Evolutionary conservation across 1,140 invertebrate species (phyloP), one percentile per base, ranked within the genome.

Genomic region (Scaptomyza hsui): DNA sequence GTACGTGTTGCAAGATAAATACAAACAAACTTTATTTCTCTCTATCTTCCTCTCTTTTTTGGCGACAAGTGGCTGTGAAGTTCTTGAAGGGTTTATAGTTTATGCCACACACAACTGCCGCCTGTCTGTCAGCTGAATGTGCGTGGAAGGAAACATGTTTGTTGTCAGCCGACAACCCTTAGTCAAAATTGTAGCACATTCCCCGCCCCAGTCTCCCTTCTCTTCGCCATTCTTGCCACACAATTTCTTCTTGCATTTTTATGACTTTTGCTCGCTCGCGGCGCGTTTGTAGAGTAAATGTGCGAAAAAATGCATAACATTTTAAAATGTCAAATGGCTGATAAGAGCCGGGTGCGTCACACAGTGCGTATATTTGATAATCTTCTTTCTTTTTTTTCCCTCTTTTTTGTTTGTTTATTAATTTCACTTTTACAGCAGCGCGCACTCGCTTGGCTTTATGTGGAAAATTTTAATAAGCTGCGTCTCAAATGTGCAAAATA

Each of bases 281-380:
- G 45, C 52, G 59, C 52, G 26, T 76, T 85, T 77, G 77, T 80
- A 76, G 56, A 59, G 48, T 53, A 80, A 85, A 83, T 83, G 80
- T 70, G 75, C 67, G 72, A 79, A 70, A 77, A 83, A 86, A 77
- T 80, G 81, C 81, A 86, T 69, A 75, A 67, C 69, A 64, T 80
- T 79, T 78, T 47, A 63, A 76, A 86, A 86, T 86, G 59, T 59
- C 67, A 77, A 85, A 80, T 77, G 61, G 51, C 62, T 72, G 80
- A 75, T 78, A 75, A 81, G 59, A 49, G 44, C n/a, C 35, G 24
- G 24, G 41, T 70, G 72, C 56, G 72, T 49, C 68, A 65, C 52
- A 68, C 70, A 71, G 29, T 60, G 74, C 73, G 73, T 78, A 61
- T 74, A 63, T 77, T 77, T 62, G 68, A 73, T 75, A 57, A 42